Base-by-base conservation (phyloP, 2,113 vertebrate species). In the Salvelinus namaycush region DNA sequence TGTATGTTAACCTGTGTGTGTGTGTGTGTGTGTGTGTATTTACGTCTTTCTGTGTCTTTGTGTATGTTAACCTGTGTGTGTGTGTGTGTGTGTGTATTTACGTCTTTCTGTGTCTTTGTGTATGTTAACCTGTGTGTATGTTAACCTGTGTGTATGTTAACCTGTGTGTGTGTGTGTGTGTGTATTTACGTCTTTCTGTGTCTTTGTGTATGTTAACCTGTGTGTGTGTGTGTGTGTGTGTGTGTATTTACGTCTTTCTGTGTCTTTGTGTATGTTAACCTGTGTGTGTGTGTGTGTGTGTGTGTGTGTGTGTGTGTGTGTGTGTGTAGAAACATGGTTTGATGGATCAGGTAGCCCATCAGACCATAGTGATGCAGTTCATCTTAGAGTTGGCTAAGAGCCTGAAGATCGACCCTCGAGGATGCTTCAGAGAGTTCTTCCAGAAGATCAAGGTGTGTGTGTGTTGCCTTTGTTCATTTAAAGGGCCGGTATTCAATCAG, bases 321-420 rank as follows among this genome's bases (percentile, higher is more conserved):
- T 84, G 20, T 13, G 16, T 77, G 9, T 85, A 97, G 97, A 99
- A 99, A 89, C 96, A 95, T 0, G 94, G 94, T 0, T 86, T 98
- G 81, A 98, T 99, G 97, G 95, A 96, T 79, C 97, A 99, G 86
- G 97, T 99, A 11, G 96, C 97, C 71, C 97, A 98, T 84, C 97
- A 99, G 92, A 98, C 97, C 76, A 98, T 99, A 1, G 97, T 97
- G 76, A 97, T 97, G 96, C 97, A 98, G 87, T 98, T 98, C 82
- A 98, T 98, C 85, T 90, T 98, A 72, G 97, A 99, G 87, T 86
- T 99, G 82, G 95, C 97, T 9, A 97, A 97, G 89, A 97, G 96
- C 88, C 92, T 98, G 9, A 96, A 97, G 87, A 95, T 97, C 39
- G 97, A 99, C 12, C 97, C 97, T 1, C 89, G 97, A 0, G 96